These are phyloP conservation scores for Pseudomyrmex cubaensis DNA, from an alignment of 1,140 invertebrate genomes.

Conservation along the genomic window DNA sequence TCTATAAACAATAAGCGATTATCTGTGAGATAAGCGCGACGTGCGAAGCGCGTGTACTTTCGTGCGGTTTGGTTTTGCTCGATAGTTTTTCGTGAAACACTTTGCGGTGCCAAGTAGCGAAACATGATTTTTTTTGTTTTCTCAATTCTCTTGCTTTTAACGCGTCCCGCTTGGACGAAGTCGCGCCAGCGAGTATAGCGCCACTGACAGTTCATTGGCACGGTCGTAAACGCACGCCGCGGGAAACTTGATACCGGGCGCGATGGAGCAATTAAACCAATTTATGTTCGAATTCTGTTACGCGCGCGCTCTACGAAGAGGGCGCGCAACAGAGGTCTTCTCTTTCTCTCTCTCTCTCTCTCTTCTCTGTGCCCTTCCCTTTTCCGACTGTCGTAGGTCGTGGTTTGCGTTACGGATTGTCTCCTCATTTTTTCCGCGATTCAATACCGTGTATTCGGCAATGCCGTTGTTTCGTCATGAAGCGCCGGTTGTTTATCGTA, in stretches of 20 bases:
- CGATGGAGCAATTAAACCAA: constrained; percentile 73
- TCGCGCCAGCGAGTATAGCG: constrained; percentile 52
- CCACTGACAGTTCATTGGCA: constrained; percentile 72
- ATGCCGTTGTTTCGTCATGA: neutral
- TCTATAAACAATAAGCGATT: no score
- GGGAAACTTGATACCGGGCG: constrained; percentile 68
- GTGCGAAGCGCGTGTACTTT: no score
- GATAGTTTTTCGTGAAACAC: constrained; percentile 22
- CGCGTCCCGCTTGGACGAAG: constrained; percentile 56
- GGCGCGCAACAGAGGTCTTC: neutral
- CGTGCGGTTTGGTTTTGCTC: no score
- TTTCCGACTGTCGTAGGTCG: neutral
- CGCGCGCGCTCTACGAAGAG: constrained; percentile 16
- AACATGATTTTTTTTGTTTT: constrained; percentile 52
- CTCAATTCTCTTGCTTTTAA: neutral
- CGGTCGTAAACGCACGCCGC: constrained; percentile 68
- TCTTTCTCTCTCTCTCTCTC: constrained; percentile 2
- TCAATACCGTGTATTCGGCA: neutral
- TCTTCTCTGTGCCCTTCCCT: no score
- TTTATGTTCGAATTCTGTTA: constrained; percentile 71
- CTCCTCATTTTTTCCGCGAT: no score
- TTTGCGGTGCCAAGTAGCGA: constrained; percentile 34
- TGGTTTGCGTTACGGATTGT: no score
- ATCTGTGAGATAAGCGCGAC: no score
- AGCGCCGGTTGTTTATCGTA: neutral